Evolutionary conservation across 2,888 invertebrate species (phyloP).

Genomic region (Temnothorax ravouxi): DNA sequence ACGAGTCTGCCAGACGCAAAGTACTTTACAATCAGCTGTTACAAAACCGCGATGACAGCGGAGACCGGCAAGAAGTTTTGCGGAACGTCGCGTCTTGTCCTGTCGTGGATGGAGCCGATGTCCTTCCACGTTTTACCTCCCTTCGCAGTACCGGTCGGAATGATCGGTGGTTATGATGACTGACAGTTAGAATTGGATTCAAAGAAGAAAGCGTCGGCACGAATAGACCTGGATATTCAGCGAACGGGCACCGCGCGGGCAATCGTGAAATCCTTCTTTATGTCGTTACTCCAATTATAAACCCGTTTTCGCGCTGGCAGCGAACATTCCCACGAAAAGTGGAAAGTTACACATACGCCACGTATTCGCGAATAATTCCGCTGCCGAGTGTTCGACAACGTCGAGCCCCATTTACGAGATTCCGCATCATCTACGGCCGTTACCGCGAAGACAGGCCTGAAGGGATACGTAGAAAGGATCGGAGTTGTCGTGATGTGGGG

Average conservation of each 20-base stretch:
- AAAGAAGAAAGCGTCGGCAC: conserved; percentile 52
- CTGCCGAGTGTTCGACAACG: conserved; percentile 62
- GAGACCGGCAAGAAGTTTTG: conserved; percentile 58
- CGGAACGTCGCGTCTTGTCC: conserved; percentile 4
- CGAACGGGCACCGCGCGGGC: conserved; percentile 15
- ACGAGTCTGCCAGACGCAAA: conserved; percentile 37
- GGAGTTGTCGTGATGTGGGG: conserved; percentile 72
- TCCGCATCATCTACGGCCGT: conserved; percentile 63
- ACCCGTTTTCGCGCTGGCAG: conserved; percentile 22
- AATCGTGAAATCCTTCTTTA: conserved; percentile 39
- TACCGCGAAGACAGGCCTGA: conserved; percentile 59
- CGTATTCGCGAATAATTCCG: conserved; percentile 67
- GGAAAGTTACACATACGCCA: conserved; percentile 40
- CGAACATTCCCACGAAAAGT: conserved; percentile 40
- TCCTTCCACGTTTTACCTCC: conserved; percentile 55
- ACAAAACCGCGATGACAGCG: conserved; percentile 56
- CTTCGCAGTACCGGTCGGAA: conserved; percentile 21
- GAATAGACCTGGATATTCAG: conserved; percentile 36
- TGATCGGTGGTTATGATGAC: conserved; percentile 61
- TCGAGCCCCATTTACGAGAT: conserved; percentile 69
- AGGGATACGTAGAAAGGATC: conserved; percentile 74
- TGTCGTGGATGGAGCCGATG: conserved; percentile 47
- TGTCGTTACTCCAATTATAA: conserved; percentile 47
- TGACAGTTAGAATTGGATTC: conserved; percentile 64
- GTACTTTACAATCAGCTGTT: conserved; percentile 59